These are phyloP conservation scores for Etia nguti DNA, from an alignment of 2,113 vertebrate species.

Conservation along the genomic window DNA sequence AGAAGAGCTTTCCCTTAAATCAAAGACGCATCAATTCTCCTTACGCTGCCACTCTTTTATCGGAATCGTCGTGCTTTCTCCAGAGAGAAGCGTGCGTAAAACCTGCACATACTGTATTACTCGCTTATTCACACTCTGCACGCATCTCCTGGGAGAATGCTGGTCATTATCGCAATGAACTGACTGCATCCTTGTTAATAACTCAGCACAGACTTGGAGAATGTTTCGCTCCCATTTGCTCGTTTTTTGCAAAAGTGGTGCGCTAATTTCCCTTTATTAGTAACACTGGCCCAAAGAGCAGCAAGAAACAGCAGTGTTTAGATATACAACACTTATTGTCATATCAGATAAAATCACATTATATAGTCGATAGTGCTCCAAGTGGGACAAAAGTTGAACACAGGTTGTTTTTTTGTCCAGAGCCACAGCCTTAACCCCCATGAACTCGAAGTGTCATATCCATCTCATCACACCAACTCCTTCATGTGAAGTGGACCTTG, in stretches of 20 bases:
- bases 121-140: not conserved
- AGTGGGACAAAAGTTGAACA: not conserved
- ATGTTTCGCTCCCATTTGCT: not conserved
- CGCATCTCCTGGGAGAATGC: not conserved
- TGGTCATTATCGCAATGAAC: not conserved
- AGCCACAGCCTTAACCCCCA: not conserved
- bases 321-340: not conserved
- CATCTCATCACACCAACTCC: slow-evolving; percentile 21
- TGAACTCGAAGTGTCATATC: slow-evolving; percentile 8
- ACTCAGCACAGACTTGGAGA: not conserved
- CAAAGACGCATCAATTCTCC: not conserved
- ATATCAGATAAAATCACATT: not conserved
- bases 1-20: not conserved
- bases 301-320: not conserved
- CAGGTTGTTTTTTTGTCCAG: not conserved
- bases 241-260: not conserved
- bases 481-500: slow-evolving; percentile 1
- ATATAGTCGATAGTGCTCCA: not conserved
- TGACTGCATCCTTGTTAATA: not conserved
- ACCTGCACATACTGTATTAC: not conserved
- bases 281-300: not conserved
- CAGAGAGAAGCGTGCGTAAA: not conserved
- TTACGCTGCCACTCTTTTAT: not conserved
- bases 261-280: not conserved
- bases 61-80: not conserved